Base-by-base conservation (phyloP, 1,140 invertebrate species). In the Adelges cooleyi region DNA sequence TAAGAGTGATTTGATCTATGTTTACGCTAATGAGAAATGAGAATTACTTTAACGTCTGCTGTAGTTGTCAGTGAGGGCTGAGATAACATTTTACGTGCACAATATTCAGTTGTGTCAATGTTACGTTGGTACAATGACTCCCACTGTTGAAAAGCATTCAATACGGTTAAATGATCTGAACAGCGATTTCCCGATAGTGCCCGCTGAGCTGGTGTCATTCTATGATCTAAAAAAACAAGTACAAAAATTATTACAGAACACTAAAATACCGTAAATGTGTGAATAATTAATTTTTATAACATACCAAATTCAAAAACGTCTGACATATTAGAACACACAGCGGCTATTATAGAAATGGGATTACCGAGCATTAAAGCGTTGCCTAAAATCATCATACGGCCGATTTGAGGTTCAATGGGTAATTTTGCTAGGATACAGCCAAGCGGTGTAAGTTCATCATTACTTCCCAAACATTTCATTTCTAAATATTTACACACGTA, bases 151-250 rank as follows among this genome's bases (percentile, higher is more conserved):
- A 93, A 95, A 18, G 91, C 94, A 70, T 92, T 92, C 8, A 98
- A 78, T 81, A 96, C 86, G 9, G 94, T 93, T 15, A 98, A 85
- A 74, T 98, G 95, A 77, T 98, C 96, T 18, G 92, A 96, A 71
- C 82, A 89, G 48, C 92, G 79, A 62, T 83, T 83, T 0, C 93
- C 95, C 15, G 88, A 86, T 67, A 98, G 84, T 18, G 83, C 83
- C 29, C 86, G 81, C 72, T 96, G 92, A 67, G 88, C 84, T 33
- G 80, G 79, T 1, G 84, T 83, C 18, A 95, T 75, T 40, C 83
- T 76, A 18, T 82, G 77, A 2, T 84, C 83, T 52, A 75, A 73
- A 10, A 73, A 73, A 56, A 84, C 33, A 68, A 54, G 53, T 59
- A 48, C 25, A 22, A 51, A 20, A 48, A 29, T 22, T 10, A 22